These are phyloP conservation scores for Tiaroga cobitis DNA, from an alignment of 2,797 vertebrate genomes.

Conservation along the genomic window DNA sequence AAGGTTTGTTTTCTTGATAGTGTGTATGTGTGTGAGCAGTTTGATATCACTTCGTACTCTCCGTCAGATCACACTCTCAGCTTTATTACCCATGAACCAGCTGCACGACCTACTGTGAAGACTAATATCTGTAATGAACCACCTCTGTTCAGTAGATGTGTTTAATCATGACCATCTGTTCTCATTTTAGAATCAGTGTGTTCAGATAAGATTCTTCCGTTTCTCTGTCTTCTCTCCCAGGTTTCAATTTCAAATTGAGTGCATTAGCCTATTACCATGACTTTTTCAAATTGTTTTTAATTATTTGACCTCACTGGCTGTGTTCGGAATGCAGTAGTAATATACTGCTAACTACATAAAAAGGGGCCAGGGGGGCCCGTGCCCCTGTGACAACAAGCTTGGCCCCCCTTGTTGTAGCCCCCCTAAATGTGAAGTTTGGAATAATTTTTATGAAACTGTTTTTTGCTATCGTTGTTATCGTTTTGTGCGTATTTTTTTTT, in stretches of 20 bases:
- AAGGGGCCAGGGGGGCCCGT: too few relatives aligned
- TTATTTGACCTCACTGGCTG: background rate
- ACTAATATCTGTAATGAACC: background rate
- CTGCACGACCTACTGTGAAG: slow-evolving; percentile 3
- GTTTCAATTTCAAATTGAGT: background rate
- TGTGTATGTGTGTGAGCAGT: slow-evolving; percentile 34
- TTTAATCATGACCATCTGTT: background rate
- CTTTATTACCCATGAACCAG: slow-evolving; percentile 15
- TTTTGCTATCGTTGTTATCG: too few relatives aligned
- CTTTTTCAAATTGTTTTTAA: background rate
- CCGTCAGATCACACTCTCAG: background rate
- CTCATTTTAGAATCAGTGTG: background rate
- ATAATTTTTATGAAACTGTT: too few relatives aligned
- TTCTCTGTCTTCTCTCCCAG: background rate
- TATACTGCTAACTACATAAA: background rate
- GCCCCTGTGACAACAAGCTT: too few relatives aligned
- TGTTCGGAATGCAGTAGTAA: background rate
- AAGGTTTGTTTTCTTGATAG: slow-evolving; percentile 81
- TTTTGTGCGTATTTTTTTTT: too few relatives aligned
- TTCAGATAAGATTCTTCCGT: background rate
- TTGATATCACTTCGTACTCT: background rate
- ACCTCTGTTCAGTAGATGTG: background rate
- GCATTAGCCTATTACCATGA: background rate
- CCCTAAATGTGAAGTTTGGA: too few relatives aligned
- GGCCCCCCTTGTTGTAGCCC: too few relatives aligned